These are phyloP conservation scores for Artibeus lituratus DNA, from an alignment of 2,797 vertebrate species.

Conservation along the genomic window DNA sequence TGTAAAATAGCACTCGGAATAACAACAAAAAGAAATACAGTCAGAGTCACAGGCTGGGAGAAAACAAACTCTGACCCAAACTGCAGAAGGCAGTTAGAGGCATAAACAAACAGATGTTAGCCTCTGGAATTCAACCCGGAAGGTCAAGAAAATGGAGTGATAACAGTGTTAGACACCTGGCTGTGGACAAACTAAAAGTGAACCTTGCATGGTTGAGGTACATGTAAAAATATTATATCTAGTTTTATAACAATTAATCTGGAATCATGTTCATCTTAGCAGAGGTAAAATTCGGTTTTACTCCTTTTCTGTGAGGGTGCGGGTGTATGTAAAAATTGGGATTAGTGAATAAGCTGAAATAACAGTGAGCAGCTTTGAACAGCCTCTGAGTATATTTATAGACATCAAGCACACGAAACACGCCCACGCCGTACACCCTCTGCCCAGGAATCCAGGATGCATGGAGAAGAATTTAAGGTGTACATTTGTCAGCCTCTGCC, in stretches of 20 bases:
- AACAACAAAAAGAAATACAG: not conserved
- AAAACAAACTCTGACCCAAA: not conserved
- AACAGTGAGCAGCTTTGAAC: constrained; percentile 64
- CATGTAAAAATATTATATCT: not conserved
- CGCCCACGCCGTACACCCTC: constrained; percentile 71
- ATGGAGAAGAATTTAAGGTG: constrained; percentile 53
- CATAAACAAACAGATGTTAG: not conserved
- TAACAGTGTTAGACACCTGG: accelerated
- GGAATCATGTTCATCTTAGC: not conserved
- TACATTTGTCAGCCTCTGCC: constrained; percentile 35
- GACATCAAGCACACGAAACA: constrained; percentile 73
- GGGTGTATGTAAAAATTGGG: constrained; percentile 50
- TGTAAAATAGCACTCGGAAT: constrained; percentile 32
- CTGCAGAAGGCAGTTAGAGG: not conserved
- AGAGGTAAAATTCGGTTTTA: constrained; percentile 44
- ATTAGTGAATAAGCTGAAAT: constrained; percentile 55
- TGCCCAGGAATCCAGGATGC: constrained; percentile 64
- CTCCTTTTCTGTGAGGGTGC: constrained; percentile 31
- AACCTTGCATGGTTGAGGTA: not conserved
- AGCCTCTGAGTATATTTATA: constrained; percentile 72
- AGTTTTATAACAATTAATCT: not conserved
- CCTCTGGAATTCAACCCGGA: not conserved
- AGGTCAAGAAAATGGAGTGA: not conserved
- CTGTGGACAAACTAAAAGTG: not conserved
- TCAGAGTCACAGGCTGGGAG: not conserved